These are phyloP conservation scores for Acanthurus lineatus DNA, from an alignment of 2,797 vertebrate species.

Conservation along the genomic window DNA sequence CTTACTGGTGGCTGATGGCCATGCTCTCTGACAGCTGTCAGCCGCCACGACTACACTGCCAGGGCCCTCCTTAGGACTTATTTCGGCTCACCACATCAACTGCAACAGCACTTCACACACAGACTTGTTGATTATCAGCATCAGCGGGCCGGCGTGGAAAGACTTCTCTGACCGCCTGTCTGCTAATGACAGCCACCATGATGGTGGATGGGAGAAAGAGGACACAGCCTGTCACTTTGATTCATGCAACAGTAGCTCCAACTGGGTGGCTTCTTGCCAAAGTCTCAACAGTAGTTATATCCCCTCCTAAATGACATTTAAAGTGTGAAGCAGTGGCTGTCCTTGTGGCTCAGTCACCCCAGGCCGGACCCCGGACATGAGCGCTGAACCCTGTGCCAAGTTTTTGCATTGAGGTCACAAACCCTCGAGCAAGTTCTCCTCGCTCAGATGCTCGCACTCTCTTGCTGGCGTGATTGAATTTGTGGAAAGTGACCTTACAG, in stretches of 20 bases:
- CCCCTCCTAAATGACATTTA: conserved; percentile 80
- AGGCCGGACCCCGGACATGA: conserved; percentile 59
- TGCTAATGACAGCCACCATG: conserved; percentile 77
- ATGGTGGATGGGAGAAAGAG: conserved; percentile 73
- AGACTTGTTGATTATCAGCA: conserved; percentile 77
- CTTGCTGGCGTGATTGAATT: conserved; percentile 49
- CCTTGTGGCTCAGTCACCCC: conserved; percentile 80
- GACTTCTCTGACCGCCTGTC: conserved; percentile 73
- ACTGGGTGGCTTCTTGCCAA: conserved; percentile 74
- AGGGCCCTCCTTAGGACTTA: conserved; percentile 72
- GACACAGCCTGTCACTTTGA: conserved; percentile 83
- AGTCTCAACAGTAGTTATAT: conserved; percentile 78
- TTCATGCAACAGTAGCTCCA: conserved; percentile 72
- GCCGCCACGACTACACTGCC: conserved; percentile 63
- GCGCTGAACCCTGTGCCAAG: conserved; percentile 66
- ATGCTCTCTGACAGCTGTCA: conserved; percentile 84
- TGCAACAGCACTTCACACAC: conserved; percentile 66
- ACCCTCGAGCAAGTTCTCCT: conserved; percentile 60
- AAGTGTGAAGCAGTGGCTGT: conserved; percentile 82
- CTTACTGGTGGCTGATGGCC: conserved; percentile 76
- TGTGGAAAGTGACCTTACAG: conserved; percentile 71
- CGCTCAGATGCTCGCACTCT: conserved; percentile 56
- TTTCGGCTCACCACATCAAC: conserved; percentile 73
- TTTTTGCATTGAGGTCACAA: conserved; percentile 71
- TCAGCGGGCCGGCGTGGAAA: conserved; percentile 66